Evolutionary conservation across 2,888 invertebrate species (phyloP).

Genomic region (Dolichopus griseipennis): DNA sequence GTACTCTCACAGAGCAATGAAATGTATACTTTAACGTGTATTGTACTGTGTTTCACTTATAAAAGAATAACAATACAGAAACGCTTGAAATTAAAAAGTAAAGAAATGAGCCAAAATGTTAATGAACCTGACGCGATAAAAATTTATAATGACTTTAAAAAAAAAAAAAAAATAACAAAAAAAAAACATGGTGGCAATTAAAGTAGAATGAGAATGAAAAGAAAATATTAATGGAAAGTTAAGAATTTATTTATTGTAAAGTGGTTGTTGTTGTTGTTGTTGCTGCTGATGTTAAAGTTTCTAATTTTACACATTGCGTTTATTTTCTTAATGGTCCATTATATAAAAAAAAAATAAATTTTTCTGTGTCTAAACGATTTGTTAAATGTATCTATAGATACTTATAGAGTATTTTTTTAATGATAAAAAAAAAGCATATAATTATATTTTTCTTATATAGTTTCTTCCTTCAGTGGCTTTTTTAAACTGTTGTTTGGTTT

Average conservation of each 20-base stretch:
- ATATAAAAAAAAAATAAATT: background rate
- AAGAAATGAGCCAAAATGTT: background rate
- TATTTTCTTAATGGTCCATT: slow-evolving; percentile 2
- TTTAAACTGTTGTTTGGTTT: background rate
- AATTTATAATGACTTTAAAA: slow-evolving; percentile 8
- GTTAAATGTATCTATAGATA: background rate
- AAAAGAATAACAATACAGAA: background rate
- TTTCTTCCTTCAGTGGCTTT: background rate
- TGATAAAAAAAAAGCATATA: background rate
- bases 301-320: background rate
- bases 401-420: background rate
- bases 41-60: background rate
- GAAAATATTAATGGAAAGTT: background rate
- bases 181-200: slow-evolving; percentile 8
- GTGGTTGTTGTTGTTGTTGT: no score
- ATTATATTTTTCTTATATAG: background rate
- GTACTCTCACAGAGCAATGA: no score
- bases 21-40: no score
- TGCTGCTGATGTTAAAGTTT: no score
- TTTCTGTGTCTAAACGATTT: background rate
- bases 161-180: no score
- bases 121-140: slow-evolving; percentile 10
- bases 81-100: background rate
- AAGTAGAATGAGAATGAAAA: background rate
- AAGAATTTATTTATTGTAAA: background rate